phyloP scores from a whole-genome alignment of 2,888 invertebrate species.

The Cerastoderma edule region DNA sequence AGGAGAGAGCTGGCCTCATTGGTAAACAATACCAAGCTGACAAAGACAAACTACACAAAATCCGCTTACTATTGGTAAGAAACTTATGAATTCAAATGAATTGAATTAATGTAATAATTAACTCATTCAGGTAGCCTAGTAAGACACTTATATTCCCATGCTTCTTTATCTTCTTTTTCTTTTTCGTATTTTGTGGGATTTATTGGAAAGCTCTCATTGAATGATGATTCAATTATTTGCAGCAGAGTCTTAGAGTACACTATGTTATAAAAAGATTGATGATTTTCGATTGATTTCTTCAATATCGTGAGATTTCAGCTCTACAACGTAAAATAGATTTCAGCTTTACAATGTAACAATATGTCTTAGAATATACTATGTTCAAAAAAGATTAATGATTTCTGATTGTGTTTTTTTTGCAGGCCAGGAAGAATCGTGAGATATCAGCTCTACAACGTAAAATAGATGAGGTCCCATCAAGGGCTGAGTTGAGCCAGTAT shows the following conservation, averaged over 20 bases:
- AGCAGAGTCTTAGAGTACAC: no score
- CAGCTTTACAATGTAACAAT: no score
- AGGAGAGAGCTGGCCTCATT: slow-evolving; percentile 81
- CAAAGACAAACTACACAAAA: slow-evolving; percentile 83
- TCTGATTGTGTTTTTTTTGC: slow-evolving; percentile 36
- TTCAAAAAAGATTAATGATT: background rate
- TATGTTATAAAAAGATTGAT: background rate
- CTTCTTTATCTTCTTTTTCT: no score
- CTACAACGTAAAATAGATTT: slow-evolving; percentile 94
- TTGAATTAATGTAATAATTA: no score
- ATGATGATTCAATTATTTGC: no score
- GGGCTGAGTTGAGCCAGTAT: slow-evolving; percentile 97
- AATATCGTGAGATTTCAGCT: slow-evolving; percentile 87
- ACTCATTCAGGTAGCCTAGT: no score
- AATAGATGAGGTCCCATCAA: slow-evolving; percentile 95
- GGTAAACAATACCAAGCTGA: slow-evolving; percentile 83
- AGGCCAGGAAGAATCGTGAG: slow-evolving; percentile 86
- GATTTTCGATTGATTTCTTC: slow-evolving; percentile 25
- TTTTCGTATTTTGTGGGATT: no score
- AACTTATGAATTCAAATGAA: no score
- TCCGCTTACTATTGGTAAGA: slow-evolving; percentile 81
- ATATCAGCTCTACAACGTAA: slow-evolving; percentile 92
- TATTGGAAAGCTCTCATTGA: no score
- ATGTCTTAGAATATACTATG: no score
- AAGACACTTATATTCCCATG: no score